Evolutionary conservation across 1,140 invertebrate genomes (phyloP), one percentile per base, ranked within the genome.

Genomic region (Drosophila ercepeae): DNA sequence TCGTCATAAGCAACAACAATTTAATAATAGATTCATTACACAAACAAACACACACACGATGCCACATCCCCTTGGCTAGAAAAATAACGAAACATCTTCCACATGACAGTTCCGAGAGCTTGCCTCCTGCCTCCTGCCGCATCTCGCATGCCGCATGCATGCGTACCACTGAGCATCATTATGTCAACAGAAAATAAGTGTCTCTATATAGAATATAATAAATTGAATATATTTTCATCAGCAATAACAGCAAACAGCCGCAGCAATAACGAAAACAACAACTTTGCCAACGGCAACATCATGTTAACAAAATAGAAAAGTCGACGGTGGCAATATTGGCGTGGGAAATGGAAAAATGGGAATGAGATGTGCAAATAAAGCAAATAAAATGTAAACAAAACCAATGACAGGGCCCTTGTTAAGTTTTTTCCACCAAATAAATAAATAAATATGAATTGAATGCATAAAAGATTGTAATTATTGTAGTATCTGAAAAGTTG

Each of bases 11-110:
- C 76, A 86, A 77, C 81, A 73, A 81, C 82, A 86, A 88, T 86
- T 88, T 88, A 86, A 86, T 86, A 86, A 86, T 88, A 86, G 81
- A 86, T 86, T 86, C 81, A 86, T 86, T 86, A 88, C 81, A 64
- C 39, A 75, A 29, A 83, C 57, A 70, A 45, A 49, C 18, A 54
- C 44, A 25, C 52, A 60, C 48, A n/a, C n/a, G n/a, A n/a, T n/a
- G n/a, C n/a, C n/a, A n/a, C n/a, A 48, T 53, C 63, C 64, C 61
- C 75, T 61, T 44, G 58, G 63, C 68, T 58, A 70, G 61, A 42
- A 77, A 78, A 78, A 78, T 63, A 74, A 51, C 34, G 51, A 48
- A 46, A 61, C 61, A 78, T 78, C 77, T 73, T 78, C 46, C 57
- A 52, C 42, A 48, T 61, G 48, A 55, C 57, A 61, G 71, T 68